These are phyloP conservation scores for Trachelus troglodyta DNA, from an alignment of 2,888 invertebrate genomes.

Conservation along the genomic window DNA sequence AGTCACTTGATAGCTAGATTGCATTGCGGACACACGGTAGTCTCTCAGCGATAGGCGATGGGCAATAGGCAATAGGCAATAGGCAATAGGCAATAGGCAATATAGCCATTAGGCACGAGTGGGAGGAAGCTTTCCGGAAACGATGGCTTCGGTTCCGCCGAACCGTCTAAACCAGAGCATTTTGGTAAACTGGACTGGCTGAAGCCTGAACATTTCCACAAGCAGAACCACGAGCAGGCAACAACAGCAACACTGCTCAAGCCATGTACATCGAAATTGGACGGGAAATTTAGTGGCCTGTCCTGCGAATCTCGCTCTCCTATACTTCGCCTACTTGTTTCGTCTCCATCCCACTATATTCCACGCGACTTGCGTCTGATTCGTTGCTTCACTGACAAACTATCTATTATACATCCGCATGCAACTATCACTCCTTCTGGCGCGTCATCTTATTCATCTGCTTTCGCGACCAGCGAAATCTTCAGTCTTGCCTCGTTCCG, in stretches of 20 bases:
- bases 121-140: slow-evolving; percentile 4
- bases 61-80: too few species aligned
- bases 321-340: neutral
- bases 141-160: slow-evolving; percentile 14
- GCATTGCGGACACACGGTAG: neutral
- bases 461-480: too few species aligned
- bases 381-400: neutral
- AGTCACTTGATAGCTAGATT: neutral
- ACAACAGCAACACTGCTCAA: slow-evolving; percentile 39
- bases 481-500: too few species aligned
- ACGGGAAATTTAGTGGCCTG: slow-evolving; percentile 63
- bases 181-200: slow-evolving; percentile 18
- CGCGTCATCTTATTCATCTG: too few species aligned
- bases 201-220: slow-evolving; percentile 8
- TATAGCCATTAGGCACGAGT: neutral
- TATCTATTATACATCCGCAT: neutral
- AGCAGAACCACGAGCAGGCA: slow-evolving; percentile 9
- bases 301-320: slow-evolving; percentile 46
- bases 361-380: neutral
- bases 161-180: slow-evolving; percentile 18
- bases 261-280: slow-evolving; percentile 61
- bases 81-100: neutral
- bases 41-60: neutral
- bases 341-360: neutral
- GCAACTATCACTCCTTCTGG: neutral